Percentiles rank a stretch among this genome's conserved stretches.
Conservation (phyloP, 2,113 vertebrate genomes). For the Ictalurus punctatus region DNA sequence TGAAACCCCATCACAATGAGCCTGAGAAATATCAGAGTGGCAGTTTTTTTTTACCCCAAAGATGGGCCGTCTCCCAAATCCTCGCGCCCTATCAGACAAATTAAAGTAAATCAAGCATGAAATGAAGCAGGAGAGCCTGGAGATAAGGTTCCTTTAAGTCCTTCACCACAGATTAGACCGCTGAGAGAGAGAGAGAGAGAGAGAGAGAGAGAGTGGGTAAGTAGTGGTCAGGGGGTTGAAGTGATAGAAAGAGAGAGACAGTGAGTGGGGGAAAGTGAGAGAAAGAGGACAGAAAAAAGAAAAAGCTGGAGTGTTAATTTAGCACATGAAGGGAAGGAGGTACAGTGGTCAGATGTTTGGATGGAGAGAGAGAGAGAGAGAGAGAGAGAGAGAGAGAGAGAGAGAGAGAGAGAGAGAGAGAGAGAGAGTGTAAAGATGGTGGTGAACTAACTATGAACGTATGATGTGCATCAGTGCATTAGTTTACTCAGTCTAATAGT, state of each 20-base stretch:
- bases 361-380: slow-evolving; percentile 5
- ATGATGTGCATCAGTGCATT: not conserved
- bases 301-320: not conserved
- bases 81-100: slow-evolving; percentile 99
- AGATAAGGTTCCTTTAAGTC: slow-evolving; percentile 99
- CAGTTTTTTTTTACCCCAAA: slow-evolving; percentile 69
- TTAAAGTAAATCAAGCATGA: slow-evolving; percentile 99
- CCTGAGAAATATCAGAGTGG: slow-evolving; percentile 57
- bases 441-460: not conserved
- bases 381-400: slow-evolving; percentile 3
- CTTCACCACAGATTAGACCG: slow-evolving; percentile 55
- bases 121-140: slow-evolving; percentile 99
- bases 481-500: not conserved
- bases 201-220: slow-evolving; percentile 31
- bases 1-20: slow-evolving; percentile 57
- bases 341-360: slow-evolving; percentile 3
- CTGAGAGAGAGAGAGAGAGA: slow-evolving; percentile 49
- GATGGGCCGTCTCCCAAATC: slow-evolving; percentile 99
- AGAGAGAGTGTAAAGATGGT: not conserved
- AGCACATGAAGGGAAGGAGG: not conserved
- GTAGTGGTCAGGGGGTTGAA: slow-evolving; percentile 19
- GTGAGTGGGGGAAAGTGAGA: slow-evolving; percentile 7
- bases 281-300: not conserved
- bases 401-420: not conserved
- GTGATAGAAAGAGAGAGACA: slow-evolving; percentile 40